phyloP scores from a whole-genome alignment of 2,113 vertebrate genomes.

The Chiloscyllium plagiosum region DNA sequence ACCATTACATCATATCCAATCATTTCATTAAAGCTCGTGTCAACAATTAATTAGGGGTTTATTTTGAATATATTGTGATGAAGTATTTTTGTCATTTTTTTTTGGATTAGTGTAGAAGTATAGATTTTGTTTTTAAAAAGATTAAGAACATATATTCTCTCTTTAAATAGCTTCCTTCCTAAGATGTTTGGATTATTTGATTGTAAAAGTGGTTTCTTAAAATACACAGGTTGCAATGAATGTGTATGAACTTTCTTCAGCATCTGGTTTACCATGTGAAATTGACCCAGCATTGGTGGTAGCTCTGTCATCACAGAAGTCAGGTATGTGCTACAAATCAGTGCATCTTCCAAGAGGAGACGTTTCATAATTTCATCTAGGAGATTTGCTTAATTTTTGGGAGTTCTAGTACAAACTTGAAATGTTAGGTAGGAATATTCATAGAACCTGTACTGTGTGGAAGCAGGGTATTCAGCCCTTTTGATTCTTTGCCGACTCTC shows the following conservation, averaged over 20 bases:
- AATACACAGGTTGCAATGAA: slow-evolving; percentile 90
- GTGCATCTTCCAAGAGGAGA: background rate
- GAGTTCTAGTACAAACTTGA: background rate
- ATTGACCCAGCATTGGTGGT: slow-evolving; percentile 95
- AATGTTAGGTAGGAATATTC: background rate
- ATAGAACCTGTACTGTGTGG: too few relatives aligned
- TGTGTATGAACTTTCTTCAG: slow-evolving; percentile 94
- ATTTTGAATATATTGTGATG: background rate
- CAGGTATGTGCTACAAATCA: slow-evolving; percentile 59
- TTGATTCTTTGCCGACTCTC: too few relatives aligned
- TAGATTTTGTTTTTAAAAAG: background rate
- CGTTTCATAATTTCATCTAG: background rate
- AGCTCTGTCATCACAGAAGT: slow-evolving; percentile 94
- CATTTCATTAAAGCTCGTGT: background rate
- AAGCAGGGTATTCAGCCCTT: too few relatives aligned
- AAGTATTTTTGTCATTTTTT: background rate
- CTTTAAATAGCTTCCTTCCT: slow-evolving; percentile 40
- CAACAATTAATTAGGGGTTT: background rate
- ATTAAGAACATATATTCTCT: background rate
- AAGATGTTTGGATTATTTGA: slow-evolving; percentile 17
- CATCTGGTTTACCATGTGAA: slow-evolving; percentile 90
- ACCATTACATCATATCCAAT: background rate
- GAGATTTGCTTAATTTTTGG: background rate
- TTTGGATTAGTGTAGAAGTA: background rate
- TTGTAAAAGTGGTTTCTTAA: slow-evolving; percentile 39